A percentile compares a stretch with the other conserved stretches of the same genome.
Conservation (phyloP, 2,888 invertebrate species). For the Ischnura elegans region DNA sequence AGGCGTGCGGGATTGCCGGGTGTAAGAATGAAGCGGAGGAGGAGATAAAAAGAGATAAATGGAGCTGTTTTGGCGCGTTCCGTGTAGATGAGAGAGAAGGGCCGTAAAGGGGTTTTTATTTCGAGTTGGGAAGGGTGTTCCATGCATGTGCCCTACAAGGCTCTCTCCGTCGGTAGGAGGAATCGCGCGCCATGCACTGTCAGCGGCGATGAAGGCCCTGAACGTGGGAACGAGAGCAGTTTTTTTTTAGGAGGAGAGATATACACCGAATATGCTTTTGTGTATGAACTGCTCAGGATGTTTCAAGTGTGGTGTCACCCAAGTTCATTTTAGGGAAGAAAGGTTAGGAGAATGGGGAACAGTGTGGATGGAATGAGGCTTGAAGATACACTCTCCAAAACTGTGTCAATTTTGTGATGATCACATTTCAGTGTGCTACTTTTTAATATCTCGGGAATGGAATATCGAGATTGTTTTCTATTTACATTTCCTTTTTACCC, state of each 20-base stretch:
- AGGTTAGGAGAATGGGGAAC: not conserved
- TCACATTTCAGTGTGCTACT: not conserved
- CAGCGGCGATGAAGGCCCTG: not conserved
- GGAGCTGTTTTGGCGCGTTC: not conserved
- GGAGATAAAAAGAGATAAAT: slow-evolving; percentile 39
- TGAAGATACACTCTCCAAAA: not conserved
- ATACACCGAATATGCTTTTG: no score
- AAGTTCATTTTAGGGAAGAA: not conserved
- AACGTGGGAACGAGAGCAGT: not conserved
- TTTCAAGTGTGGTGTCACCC: slow-evolving; percentile 10
- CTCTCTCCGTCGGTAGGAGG: not conserved
- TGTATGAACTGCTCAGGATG: not conserved
- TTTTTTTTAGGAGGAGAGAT: slow-evolving; percentile 13
- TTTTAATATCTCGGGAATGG: not conserved
- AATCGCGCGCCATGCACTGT: not conserved
- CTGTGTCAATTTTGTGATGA: not conserved
- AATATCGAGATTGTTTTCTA: not conserved
- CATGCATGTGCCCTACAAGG: no score
- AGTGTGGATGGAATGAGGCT: not conserved
- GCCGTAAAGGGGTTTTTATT: not conserved
- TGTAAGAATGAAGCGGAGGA: not conserved
- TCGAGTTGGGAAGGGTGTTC: not conserved
- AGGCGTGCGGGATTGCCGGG: not conserved
- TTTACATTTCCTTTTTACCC: not conserved
- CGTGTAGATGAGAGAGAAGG: slow-evolving; percentile 18